Conservation (phyloP, 2,113 vertebrate species). For the Ranitomeya imitator region DNA sequence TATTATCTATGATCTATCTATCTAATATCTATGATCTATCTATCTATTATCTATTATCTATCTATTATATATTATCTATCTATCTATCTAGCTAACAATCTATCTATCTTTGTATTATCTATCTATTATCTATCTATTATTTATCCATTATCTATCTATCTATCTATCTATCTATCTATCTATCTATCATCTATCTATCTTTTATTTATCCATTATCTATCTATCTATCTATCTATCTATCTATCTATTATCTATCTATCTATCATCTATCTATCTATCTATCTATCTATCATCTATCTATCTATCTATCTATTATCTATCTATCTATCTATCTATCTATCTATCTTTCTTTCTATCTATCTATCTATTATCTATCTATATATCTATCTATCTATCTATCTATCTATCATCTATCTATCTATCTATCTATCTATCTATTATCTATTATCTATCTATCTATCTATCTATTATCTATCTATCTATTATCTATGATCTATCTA, state of each 20-base stretch:
- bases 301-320: too few relatives aligned
- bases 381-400: not conserved
- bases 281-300: too few relatives aligned
- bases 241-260: too few relatives aligned
- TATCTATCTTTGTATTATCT: conserved; percentile 4
- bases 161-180: too few relatives aligned
- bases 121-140: not conserved
- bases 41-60: too few relatives aligned
- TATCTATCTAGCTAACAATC: not conserved
- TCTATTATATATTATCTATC: not conserved
- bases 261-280: too few relatives aligned
- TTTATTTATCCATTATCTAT: too few relatives aligned
- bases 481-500: not conserved
- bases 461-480: not conserved
- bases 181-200: too few relatives aligned
- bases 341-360: too few relatives aligned
- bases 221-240: too few relatives aligned
- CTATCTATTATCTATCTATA: not conserved
- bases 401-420: not conserved
- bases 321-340: not conserved
- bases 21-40: too few relatives aligned
- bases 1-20: too few relatives aligned
- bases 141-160: not conserved
- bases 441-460: not conserved
- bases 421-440: not conserved